Conservation (phyloP, 2,113 vertebrate species). For the Podarcis muralis region DNA sequence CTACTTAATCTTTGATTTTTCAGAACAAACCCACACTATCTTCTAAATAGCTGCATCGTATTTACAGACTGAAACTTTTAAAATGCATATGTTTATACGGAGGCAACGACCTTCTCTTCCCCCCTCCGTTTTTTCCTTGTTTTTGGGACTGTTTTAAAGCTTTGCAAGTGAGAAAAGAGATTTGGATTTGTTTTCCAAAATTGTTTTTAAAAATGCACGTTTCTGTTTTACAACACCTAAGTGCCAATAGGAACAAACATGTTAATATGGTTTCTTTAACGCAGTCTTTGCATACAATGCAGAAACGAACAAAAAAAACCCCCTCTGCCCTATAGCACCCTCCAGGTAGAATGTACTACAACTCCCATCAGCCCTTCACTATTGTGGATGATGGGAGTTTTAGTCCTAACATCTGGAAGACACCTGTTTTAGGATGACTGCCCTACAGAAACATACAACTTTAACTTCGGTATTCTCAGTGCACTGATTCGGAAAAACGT, state of each 20-base stretch:
- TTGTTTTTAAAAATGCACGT: background rate
- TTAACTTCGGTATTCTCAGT: too few species aligned
- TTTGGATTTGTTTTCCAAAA: background rate
- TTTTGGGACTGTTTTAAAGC: background rate
- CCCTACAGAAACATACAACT: background rate
- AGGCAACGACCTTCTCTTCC: background rate
- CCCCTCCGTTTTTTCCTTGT: background rate
- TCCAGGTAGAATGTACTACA: too few species aligned
- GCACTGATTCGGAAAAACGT: too few species aligned
- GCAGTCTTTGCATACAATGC: background rate
- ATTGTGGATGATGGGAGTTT: too few species aligned
- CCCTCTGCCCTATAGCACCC: background rate
- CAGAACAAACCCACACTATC: slow-evolving; percentile 41
- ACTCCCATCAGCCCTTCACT: too few species aligned
- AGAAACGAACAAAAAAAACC: too few species aligned
- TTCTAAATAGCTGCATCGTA: background rate
- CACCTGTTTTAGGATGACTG: too few species aligned
- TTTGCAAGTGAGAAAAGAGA: background rate
- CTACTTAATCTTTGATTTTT: slow-evolving; percentile 57
- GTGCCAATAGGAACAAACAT: background rate
- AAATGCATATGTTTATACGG: background rate
- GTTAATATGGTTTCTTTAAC: background rate
- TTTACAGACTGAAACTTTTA: slow-evolving; percentile 1
- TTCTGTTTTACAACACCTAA: background rate
- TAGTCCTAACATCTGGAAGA: too few species aligned